phyloP scores from a whole-genome alignment of 2,888 invertebrate genomes.

The Dicycla oo region DNA sequence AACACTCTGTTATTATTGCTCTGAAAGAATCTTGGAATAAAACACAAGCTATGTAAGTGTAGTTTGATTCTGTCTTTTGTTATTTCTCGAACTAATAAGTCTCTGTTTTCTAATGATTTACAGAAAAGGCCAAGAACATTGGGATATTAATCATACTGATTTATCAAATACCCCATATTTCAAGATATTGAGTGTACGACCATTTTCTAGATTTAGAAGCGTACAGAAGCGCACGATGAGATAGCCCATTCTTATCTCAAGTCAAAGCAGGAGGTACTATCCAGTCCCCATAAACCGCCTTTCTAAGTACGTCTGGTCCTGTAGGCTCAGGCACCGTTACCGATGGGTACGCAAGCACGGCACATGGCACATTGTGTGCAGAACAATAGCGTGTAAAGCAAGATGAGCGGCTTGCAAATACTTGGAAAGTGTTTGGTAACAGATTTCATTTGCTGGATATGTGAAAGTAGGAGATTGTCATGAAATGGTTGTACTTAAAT shows the following conservation, averaged over 20 bases:
- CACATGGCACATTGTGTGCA: constrained; percentile 46
- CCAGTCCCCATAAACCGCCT: constrained; percentile 22
- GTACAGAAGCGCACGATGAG: not conserved
- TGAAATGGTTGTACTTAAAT: not conserved
- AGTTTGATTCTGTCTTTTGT: not conserved
- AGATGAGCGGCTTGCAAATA: constrained; percentile 21
- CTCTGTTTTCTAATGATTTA: not conserved
- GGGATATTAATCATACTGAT: not conserved
- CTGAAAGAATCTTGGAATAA: not conserved
- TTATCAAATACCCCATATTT: not conserved
- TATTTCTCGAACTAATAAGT: not conserved
- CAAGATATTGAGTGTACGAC: not conserved
- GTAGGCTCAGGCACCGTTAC: constrained; percentile 32
- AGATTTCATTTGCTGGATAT: constrained; percentile 25
- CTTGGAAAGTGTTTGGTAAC: constrained; percentile 50
- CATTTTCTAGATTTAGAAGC: not conserved
- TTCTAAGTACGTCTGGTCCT: constrained; percentile 25
- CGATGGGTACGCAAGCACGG: constrained; percentile 33
- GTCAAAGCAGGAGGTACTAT: constrained; percentile 2
- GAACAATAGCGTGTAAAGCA: constrained; percentile 55
- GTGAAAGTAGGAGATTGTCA: constrained; percentile 39
- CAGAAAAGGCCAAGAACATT: not conserved
- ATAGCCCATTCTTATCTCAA: constrained; percentile 1
- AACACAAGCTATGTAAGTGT: not conserved
- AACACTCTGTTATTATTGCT: not conserved